Percentiles rank a stretch among this genome's conserved stretches.
These are phyloP conservation scores for Parazoanthus swiftii DNA, from an alignment of 92 coral and sea anemone genomes.

Conservation along the genomic window DNA sequence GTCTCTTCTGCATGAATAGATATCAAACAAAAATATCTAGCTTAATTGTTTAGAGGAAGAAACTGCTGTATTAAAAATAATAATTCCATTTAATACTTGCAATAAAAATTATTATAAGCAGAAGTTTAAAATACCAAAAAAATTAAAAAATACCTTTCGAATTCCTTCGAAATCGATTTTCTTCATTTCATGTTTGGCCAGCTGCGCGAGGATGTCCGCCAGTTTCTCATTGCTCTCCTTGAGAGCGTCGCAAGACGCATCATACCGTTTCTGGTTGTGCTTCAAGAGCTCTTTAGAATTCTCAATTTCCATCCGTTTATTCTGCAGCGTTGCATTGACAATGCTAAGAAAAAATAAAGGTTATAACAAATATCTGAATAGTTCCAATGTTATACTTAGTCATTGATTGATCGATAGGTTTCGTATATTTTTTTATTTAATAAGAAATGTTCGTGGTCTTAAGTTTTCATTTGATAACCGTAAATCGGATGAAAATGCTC, in stretches of 20 bases:
- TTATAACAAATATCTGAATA: too few relatives aligned
- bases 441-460: too few relatives aligned
- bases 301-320: background rate
- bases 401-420: too few relatives aligned
- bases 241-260: background rate
- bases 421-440: too few relatives aligned
- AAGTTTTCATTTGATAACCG: too few relatives aligned
- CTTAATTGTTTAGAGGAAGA: too few relatives aligned
- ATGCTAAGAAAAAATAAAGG: background rate
- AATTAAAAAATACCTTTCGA: conserved; percentile 5
- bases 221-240: background rate
- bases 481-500: too few relatives aligned
- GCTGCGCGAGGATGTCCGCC: conserved; percentile 30
- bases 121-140: too few relatives aligned
- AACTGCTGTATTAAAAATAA: background rate
- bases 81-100: background rate
- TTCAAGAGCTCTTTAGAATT: conserved; percentile 34
- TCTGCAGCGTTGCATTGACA: background rate
- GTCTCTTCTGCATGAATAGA: too few relatives aligned
- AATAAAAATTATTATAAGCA: background rate
- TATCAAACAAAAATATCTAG: too few relatives aligned
- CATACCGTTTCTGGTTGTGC: conserved; percentile 20
- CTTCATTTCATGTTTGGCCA: conserved; percentile 35
- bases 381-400: too few relatives aligned
- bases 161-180: conserved; percentile 46